phyloP scores from a whole-genome alignment of 2,113 vertebrate species.

The Cephalopterus ornatus region DNA sequence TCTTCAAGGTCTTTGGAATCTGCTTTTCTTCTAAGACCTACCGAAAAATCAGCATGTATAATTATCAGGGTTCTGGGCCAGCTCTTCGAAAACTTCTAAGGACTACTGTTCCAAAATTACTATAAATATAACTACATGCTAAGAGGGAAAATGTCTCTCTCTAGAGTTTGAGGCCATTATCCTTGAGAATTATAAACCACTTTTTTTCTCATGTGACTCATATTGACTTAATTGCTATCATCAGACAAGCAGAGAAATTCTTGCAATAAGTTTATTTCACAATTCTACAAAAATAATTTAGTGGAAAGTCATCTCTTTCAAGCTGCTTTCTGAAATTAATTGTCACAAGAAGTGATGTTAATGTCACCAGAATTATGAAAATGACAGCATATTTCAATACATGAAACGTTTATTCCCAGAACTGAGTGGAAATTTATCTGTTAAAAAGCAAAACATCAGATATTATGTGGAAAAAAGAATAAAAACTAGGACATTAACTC shows the following conservation, averaged over 20 bases:
- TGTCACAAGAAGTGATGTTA: neutral
- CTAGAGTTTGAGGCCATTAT: neutral
- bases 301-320: neutral
- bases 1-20: neutral
- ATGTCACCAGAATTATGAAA: neutral
- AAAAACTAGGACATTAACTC: neutral
- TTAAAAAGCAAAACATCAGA: neutral
- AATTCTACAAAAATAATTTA: neutral
- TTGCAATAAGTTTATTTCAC: neutral
- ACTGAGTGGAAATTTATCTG: neutral
- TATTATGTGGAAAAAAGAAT: neutral
- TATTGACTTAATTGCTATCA: neutral
- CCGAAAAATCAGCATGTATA: neutral
- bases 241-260: neutral
- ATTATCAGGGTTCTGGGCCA: neutral
- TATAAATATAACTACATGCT: neutral
- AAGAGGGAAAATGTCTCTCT: neutral
- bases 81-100: neutral
- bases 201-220: neutral
- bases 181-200: neutral
- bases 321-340: neutral
- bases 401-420: neutral
- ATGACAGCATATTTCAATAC: neutral
- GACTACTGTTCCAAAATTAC: neutral
- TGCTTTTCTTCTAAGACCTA: neutral